Percentiles rank a stretch among this genome's conserved stretches.
phyloP scores from a whole-genome alignment of 2,888 invertebrate species.

The Laspeyria flexula region DNA sequence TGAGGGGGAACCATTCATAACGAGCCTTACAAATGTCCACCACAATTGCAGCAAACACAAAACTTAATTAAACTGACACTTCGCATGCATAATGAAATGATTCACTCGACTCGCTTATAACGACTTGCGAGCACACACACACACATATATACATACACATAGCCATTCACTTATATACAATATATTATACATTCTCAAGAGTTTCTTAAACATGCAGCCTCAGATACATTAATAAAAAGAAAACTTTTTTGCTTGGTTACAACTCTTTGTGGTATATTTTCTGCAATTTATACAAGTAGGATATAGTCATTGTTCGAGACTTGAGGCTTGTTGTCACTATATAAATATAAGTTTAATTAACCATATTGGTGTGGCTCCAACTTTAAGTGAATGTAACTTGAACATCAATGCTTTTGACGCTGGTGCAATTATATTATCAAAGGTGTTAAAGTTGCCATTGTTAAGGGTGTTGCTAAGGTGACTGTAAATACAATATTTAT shows the following conservation, averaged over 20 bases:
- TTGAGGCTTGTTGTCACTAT: slow-evolving; percentile 8
- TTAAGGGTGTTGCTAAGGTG: not conserved
- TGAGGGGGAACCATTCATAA: slow-evolving; percentile 63
- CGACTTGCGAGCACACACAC: slow-evolving; percentile 26
- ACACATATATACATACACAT: slow-evolving; percentile 8
- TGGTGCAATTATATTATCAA: not conserved
- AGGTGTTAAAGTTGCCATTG: not conserved
- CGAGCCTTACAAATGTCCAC: slow-evolving; percentile 70
- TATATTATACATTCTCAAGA: slow-evolving; percentile 32
- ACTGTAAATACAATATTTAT: not conserved
- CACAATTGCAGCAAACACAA: slow-evolving; percentile 74
- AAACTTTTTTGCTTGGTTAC: slow-evolving; percentile 20
- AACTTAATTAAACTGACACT: slow-evolving; percentile 83
- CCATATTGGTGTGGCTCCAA: slow-evolving; percentile 9
- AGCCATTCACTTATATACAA: slow-evolving; percentile 8
- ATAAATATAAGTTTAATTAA: slow-evolving; percentile 24
- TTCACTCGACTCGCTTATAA: slow-evolving; percentile 66
- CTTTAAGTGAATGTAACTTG: slow-evolving; percentile 13
- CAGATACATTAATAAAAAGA: slow-evolving; percentile 25
- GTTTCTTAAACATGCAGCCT: slow-evolving; percentile 35
- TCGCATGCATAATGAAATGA: slow-evolving; percentile 79
- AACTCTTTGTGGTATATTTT: slow-evolving; percentile 28
- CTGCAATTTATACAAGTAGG: slow-evolving; percentile 21
- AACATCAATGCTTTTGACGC: not conserved
- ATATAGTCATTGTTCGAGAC: slow-evolving; percentile 11